Base-by-base conservation (phyloP, 1,140 invertebrate species). In the Anthonomus grandis region DNA sequence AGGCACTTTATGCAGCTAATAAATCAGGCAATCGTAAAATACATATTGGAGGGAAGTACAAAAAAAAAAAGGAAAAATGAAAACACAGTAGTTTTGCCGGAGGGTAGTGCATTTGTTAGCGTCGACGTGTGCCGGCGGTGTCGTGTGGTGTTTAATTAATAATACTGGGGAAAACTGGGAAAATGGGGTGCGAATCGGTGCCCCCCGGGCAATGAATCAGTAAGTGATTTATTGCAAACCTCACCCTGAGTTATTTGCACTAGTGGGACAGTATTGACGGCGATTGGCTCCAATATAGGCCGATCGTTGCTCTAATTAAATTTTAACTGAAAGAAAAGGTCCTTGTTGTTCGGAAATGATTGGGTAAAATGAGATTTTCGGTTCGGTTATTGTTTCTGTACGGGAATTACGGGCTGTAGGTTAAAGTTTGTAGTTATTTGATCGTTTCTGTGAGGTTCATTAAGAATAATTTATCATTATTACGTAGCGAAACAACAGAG, bases 141-240 rank as follows among this genome's bases (percentile, higher is more conserved):
- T 42, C 48, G 18, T 46, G 31, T 25, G 17, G 47, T 50, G 42
- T 60, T n/a, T 60, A 60, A 60, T 60, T 60, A 60, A 60, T 60
- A 60, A 45, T 22, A 42, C 38, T n/a, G 41, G 58, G 46, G 44
- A 49, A 41, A 60, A 38, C 21, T 25, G 50, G 38, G 50, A 17
- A 42, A 53, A 53, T 44, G 15, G 50, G 50, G 23, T 53, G 50
- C 46, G 38, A 55, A 44, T 25, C 51, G 22, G 44, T 42, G 46
- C 37, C 50, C 46, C 37, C n/a, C n/a, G 13, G 39, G 46, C 47
- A 41, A 60, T 60, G 58, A 60, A 60, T 60, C 58, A 60, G 47
- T 42, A 15, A 18, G 58, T 60, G 53, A 60, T 60, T 60, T 60
- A 60, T 49, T 47, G 48, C 38, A 17, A 25, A 50, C 34, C 48